Base-by-base conservation (phyloP, 2,888 invertebrate genomes). In the Ischnus inquisitorius region DNA sequence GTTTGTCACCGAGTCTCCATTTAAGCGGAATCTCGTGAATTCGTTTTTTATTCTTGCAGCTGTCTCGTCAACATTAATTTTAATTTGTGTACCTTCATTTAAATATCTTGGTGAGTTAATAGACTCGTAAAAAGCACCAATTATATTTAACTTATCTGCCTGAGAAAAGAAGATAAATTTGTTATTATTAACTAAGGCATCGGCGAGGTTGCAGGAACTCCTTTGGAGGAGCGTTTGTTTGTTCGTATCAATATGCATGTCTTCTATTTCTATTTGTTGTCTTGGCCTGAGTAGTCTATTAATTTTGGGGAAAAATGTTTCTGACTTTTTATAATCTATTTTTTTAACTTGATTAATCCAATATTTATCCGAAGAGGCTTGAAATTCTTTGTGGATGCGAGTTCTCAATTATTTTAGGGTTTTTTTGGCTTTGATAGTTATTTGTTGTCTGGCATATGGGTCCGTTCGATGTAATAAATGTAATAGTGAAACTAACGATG, bases 261-360 rank as follows among this genome's bases (percentile, higher is more conserved):
- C 43, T 6, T 39, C 39, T 0, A 74, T 57, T 10, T 34, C 12
- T 3, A 75, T 16, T 12, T 19, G 19, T 14, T 60, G 2, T 22
- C 12, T 48, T 25, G 51, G 46, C 46, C 75, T 75, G 2, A 75
- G 22, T 12, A 62, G 6, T 46, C 62, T 25, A 25, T 75, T 75
- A 10, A 75, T 75, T 43, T 43, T 75, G 8, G 64, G 75, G n/a
- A 75, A 75, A 34, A 75, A 75, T 12, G 28, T 19, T 28, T 46
- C 64, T 3, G 75, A 22, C 1, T 51, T 34, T 25, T 22, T 34
- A 28, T 64, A 43, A 39, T 65, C 54, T 6, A 75, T 75, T 48
- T 75, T 19, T 65, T 64, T 75, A 4, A 72, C 8, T 0, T 43
- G 28, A 10, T 16, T 16, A 12, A n/a, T 28, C 75, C 65, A 64